Percentiles rank a stretch among this genome's conserved stretches.
Evolutionary conservation across 1,140 invertebrate genomes (phyloP).

Genomic region (Carposina sasakii): DNA sequence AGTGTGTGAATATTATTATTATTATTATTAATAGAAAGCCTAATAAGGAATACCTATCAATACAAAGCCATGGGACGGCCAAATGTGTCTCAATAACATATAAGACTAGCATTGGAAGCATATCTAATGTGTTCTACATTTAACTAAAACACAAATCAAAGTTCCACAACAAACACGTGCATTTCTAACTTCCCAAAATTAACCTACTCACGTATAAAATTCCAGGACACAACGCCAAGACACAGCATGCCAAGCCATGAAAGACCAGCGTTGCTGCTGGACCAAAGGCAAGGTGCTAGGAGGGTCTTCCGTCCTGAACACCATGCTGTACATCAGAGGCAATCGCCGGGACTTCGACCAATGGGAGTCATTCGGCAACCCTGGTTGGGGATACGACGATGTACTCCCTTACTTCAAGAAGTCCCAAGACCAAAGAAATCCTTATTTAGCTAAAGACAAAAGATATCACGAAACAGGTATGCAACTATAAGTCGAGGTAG

Average conservation of each 20-base stretch:
- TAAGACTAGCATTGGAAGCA: no score
- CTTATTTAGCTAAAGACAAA: conserved; percentile 81
- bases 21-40: no score
- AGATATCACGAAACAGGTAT: conserved; percentile 81
- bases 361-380: conserved; percentile 91
- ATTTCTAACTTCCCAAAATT: neutral
- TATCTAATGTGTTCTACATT: no score
- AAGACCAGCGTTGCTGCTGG: conserved; percentile 86
- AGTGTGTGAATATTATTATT: no score
- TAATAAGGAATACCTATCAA: no score
- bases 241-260: conserved; percentile 89
- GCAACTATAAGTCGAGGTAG: conserved; percentile 11
- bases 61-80: no score
- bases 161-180: no score
- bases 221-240: conserved; percentile 87
- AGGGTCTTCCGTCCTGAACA: conserved; percentile 89
- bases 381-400: conserved; percentile 92
- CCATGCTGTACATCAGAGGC: conserved; percentile 94
- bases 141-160: no score
- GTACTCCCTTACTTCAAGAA: conserved; percentile 92
- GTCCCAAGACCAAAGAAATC: conserved; percentile 87
- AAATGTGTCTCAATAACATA: no score
- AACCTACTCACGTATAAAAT: conserved; percentile 19
- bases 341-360: conserved; percentile 92
- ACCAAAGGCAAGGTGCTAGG: conserved; percentile 89